Base-by-base conservation (phyloP, 2,888 invertebrate species). In the Crepidodera aurea region DNA sequence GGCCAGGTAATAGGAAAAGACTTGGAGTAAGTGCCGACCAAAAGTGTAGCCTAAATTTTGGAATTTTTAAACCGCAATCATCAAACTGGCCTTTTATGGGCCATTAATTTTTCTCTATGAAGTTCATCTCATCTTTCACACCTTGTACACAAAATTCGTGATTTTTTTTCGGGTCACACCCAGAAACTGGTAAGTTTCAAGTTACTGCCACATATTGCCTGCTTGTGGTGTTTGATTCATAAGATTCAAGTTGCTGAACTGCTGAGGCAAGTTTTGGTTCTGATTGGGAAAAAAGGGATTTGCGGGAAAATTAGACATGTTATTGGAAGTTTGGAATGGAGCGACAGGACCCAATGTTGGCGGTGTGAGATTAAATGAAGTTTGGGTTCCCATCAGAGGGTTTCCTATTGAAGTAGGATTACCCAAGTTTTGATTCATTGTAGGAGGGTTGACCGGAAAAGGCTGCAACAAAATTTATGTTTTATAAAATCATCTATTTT, bases 211-310 rank as follows among this genome's bases (percentile, higher is more conserved):
- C 71, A 79, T 70, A 70, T 81, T 80, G 25, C 65, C 62, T 13
- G 66, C 50, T 60, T 46, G 65, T 8, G 73, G 46, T 6, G 70
- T 61, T 48, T 73, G 75, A 67, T 74, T 74, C 63, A 69, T 75
- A 61, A 85, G 71, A 51, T 82, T 80, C 74, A 85, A 77, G 74
- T 83, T 83, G 13, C 82, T 78, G 78, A 85, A 84, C 73, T 84
- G 84, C 72, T 84, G 84, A 39, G 82, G 82, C 65, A 85, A 62
- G 19, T 58, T 69, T 65, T 76, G 77, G 63, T 72, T 75, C 12
- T 64, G 69, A 13, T 22, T 48, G 10, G 48, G 27, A 64, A 77
- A 79, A 57, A 80, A 79, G 1, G 80, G 78, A 72, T 79, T 79
- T 2, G 78, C 71, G 19, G 71, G 61, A n/a, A 44, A 34, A 12